Evolutionary conservation across 1,140 invertebrate genomes (phyloP), one percentile per base, ranked within the genome.

Genomic region (Homalodisca vitripennis): DNA sequence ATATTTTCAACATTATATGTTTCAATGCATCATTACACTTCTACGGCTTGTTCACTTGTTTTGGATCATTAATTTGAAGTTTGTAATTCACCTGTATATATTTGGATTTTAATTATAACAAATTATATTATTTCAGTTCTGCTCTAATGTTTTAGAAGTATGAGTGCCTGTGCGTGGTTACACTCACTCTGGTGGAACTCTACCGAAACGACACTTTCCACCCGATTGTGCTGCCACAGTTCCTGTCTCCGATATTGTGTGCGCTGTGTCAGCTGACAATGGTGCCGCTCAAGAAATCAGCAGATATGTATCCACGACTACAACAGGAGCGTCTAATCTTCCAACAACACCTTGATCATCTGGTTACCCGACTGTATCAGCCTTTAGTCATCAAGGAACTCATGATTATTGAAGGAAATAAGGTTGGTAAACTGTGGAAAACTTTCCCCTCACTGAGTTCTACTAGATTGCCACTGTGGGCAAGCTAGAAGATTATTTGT

Each of bases 221-320:
- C 55, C 75, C 78, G 51, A 71, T 79, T 3, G 72, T 85, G 24
- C 31, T 84, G 30, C 67, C 76, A 20, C 75, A 80, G 64, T 75
- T 81, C 75, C 60, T 85, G 17, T 78, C 77, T 60, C 79, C 82
- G 67, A 41, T 91, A 70, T 77, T 93, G 51, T 85, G 85, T 71
- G 84, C 84, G 10, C 77, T 92, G n/a, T 84, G 90, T 73, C 90
- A 92, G 79, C 78, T 92, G 66, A 82, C 84, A 29, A 85, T 86
- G 81, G 87, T 85, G 26, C 87, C 87, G 66, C 74, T 89, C 27
- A 84, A 81, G 63, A 87, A 86, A 78, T 88, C 87, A 29, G 69
- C 41, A 27, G 55, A 60, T 30, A 60, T 26, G 14, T 27, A 27
- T 1, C 27, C 1, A 31, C 6, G 14, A 72, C 77, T 89, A 14